Evolutionary conservation across 2,113 vertebrate genomes (phyloP), one percentile per base, ranked within the genome.

Genomic region (Sinosuthora webbiana): DNA sequence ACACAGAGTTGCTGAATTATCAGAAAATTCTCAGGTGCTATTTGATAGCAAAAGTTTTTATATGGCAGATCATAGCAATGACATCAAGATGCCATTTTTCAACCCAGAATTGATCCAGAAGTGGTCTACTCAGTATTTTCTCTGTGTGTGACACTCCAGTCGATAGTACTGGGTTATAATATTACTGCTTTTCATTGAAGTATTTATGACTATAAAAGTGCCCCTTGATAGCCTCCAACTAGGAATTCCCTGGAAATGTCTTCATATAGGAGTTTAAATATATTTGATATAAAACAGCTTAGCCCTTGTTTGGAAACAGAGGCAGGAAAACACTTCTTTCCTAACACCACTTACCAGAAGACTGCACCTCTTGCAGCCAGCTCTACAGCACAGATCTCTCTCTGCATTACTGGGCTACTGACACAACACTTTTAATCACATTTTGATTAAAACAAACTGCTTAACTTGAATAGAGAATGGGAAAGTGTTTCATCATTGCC

Each of bases 31-130:
- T 86, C 42, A 39, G 45, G 50, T 69, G n/a, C 16, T 15, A 37
- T 86, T 75, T 75, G 64, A 85, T 19, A 70, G 69, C 28, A 90
- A 94, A 63, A 7, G 21, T 42, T 94, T 94, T 94, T 42, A 89
- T 71, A 45, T 44, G 49, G 67, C 39, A 89, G 44, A 75, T 63
- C 31, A 41, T 27, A 89, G 11, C 55, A 78, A 37, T 70, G 71
- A 81, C 22, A 42, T 94, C 94, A 95, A 79, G 50, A 47, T 57
- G 50, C 21, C 59, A 73, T 92, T 97, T 97, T 69, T 63, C 84
- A 87, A 94, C 4, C 1, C 37, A 75, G 86, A 79, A 90, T 89
- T 75, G 89, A 85, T 35, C 30, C 82, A 80, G 64, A 94, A 94
- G 65, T 25, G 44, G 53, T 82, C 83, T 49, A 94, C 30, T 55